Conservation (phyloP, 2,888 invertebrate genomes). For the Mesorhabditis belari region DNA sequence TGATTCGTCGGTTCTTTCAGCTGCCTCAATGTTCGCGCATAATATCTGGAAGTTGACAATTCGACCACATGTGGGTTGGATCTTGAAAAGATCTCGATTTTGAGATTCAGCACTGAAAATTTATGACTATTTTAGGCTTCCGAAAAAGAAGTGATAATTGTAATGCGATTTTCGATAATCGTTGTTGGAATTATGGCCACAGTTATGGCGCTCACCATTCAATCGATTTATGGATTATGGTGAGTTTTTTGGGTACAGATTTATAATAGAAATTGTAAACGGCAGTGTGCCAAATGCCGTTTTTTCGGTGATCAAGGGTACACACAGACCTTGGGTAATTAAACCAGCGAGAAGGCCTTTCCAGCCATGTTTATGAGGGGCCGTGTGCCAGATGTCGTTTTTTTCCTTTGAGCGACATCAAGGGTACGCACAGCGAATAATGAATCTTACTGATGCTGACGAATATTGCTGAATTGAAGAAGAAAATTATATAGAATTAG, state of each 20-base stretch:
- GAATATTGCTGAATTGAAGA: too few relatives aligned
- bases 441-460: too few relatives aligned
- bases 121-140: constrained; percentile 67
- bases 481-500: too few relatives aligned
- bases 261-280: not conserved
- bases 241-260: constrained; percentile 1
- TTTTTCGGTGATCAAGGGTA: too few relatives aligned
- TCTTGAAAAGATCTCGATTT: not conserved
- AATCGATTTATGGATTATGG: constrained; percentile 96
- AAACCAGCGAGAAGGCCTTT: too few relatives aligned
- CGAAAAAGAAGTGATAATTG: constrained; percentile 83
- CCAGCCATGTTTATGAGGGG: too few relatives aligned
- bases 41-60: constrained; percentile 96
- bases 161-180: constrained; percentile 82
- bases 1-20: constrained; percentile 93
- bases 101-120: not conserved
- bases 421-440: too few relatives aligned
- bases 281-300: not conserved
- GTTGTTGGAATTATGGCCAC: constrained; percentile 85
- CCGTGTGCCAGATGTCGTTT: too few relatives aligned
- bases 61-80: constrained; percentile 72
- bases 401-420: too few relatives aligned
- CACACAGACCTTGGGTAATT: too few relatives aligned
- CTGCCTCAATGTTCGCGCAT: constrained; percentile 96
- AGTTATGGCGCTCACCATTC: constrained; percentile 90